phyloP scores from a whole-genome alignment of 2,888 invertebrate genomes.

The Teinopalpus imperialis region DNA sequence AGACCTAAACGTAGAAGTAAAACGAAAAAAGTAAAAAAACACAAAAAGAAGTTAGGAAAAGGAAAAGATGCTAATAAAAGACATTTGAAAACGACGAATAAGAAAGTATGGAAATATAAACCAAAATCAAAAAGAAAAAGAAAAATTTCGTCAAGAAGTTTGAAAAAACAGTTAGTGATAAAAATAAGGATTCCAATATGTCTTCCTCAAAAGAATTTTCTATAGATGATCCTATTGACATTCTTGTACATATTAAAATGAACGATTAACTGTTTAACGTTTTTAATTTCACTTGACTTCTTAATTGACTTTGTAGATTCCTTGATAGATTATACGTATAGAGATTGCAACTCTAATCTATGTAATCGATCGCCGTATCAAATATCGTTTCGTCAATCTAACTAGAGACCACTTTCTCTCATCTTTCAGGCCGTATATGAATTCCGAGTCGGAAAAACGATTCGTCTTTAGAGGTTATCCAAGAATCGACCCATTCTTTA shows the following conservation, averaged over 20 bases:
- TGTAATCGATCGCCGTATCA: too few species aligned
- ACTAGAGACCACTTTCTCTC: slow-evolving; percentile 19
- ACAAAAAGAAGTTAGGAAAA: slow-evolving; percentile 18
- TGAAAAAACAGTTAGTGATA: slow-evolving; percentile 24
- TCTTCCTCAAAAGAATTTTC: slow-evolving; percentile 22
- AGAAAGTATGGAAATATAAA: slow-evolving; percentile 3
- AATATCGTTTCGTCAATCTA: too few species aligned
- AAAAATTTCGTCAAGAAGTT: slow-evolving; percentile 24
- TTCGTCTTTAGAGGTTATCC: background rate
- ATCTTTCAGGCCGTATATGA: background rate
- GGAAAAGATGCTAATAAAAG: slow-evolving; percentile 16
- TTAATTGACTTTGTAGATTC: too few species aligned
- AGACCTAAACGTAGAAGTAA: slow-evolving; percentile 4
- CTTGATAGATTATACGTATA: too few species aligned
- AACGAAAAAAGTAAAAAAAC: slow-evolving; percentile 8
- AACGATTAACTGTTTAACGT: slow-evolving; percentile 30
- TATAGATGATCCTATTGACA: slow-evolving; percentile 44
- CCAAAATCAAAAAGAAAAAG: background rate
- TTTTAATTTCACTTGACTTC: slow-evolving; percentile 22
- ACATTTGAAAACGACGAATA: slow-evolving; percentile 14
- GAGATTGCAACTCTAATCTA: too few species aligned
- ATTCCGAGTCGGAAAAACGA: background rate
- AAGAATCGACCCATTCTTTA: background rate
- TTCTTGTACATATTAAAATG: slow-evolving; percentile 58
- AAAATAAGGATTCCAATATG: slow-evolving; percentile 25